Conservation (phyloP, 2,113 vertebrate genomes). For the Oreotragus oreotragus region DNA sequence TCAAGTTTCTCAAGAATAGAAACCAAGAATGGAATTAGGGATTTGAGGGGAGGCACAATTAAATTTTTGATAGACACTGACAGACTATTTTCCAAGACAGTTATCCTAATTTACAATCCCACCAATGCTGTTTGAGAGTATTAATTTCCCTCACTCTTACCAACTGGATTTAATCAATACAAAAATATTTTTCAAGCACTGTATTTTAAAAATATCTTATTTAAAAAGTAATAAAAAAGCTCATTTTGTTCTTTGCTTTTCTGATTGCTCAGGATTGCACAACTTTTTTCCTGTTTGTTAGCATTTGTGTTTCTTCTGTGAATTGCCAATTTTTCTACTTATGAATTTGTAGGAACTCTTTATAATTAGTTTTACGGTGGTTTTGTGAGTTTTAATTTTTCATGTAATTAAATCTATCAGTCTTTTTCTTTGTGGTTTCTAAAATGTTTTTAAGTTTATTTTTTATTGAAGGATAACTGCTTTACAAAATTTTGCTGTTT, state of each 20-base stretch:
- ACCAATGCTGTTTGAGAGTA: not conserved
- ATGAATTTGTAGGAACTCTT: not conserved
- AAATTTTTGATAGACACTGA: not conserved
- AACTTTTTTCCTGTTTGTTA: not conserved
- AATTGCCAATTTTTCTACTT: not conserved
- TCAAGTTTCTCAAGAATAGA: not conserved
- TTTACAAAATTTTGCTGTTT: not conserved
- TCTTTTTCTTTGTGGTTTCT: not conserved
- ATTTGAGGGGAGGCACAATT: not conserved
- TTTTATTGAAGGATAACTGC: not conserved
- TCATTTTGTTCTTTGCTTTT: not conserved
- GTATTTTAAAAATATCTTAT: not conserved
- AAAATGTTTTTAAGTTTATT: not conserved
- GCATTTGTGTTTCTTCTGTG: not conserved
- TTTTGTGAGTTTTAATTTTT: not conserved
- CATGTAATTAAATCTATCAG: not conserved
- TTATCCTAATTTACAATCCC: not conserved
- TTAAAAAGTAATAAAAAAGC: not conserved
- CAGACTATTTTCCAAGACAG: not conserved
- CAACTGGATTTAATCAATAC: not conserved
- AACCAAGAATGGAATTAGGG: not conserved
- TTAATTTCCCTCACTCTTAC: not conserved
- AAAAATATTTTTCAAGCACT: not conserved
- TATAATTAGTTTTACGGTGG: not conserved
- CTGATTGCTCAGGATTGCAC: not conserved